A percentile compares a stretch with the other conserved stretches of the same genome.
Evolutionary conservation across 2,888 invertebrate genomes (phyloP).

Genomic region (Tridacna gigas): DNA sequence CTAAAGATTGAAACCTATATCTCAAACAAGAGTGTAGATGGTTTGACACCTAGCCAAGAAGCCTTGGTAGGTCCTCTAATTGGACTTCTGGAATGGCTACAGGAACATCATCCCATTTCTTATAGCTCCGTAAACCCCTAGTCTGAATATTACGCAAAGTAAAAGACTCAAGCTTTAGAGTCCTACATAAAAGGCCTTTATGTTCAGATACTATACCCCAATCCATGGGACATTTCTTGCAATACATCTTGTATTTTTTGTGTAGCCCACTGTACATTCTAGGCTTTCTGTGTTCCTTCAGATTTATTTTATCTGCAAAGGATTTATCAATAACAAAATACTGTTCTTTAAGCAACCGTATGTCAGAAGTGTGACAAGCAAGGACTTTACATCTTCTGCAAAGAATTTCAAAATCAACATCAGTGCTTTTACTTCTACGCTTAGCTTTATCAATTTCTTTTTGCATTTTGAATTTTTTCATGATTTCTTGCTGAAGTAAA

Average conservation of each 20-base stretch:
- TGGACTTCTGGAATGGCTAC: conserved; percentile 32
- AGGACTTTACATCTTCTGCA: conserved; percentile 44
- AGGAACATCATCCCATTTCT: conserved; percentile 54
- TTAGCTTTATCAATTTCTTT: conserved; percentile 29
- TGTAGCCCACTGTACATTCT: conserved; percentile 52
- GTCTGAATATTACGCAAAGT: conserved; percentile 36
- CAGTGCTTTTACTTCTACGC: conserved; percentile 17
- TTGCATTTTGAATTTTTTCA: conserved; percentile 31
- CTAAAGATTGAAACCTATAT: too few relatives aligned
- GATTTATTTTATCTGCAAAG: conserved; percentile 33
- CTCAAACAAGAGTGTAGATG: too few relatives aligned
- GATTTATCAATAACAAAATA: conserved; percentile 52
- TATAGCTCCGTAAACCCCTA: not conserved
- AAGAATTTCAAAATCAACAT: conserved; percentile 41
- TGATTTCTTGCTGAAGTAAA: conserved; percentile 39
- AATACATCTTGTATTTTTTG: conserved; percentile 53
- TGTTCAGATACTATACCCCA: conserved; percentile 53
- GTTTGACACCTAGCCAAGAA: conserved; percentile 15
- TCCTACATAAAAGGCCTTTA: conserved; percentile 33
- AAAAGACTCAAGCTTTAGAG: conserved; percentile 44
- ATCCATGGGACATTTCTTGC: conserved; percentile 53
- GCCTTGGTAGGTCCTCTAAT: conserved; percentile 40
- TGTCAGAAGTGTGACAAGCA: conserved; percentile 39
- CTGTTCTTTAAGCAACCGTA: conserved; percentile 27
- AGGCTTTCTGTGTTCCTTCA: conserved; percentile 49